phyloP scores from a whole-genome alignment of 2,797 vertebrate species.

The Dromococcyx pavoninus region DNA sequence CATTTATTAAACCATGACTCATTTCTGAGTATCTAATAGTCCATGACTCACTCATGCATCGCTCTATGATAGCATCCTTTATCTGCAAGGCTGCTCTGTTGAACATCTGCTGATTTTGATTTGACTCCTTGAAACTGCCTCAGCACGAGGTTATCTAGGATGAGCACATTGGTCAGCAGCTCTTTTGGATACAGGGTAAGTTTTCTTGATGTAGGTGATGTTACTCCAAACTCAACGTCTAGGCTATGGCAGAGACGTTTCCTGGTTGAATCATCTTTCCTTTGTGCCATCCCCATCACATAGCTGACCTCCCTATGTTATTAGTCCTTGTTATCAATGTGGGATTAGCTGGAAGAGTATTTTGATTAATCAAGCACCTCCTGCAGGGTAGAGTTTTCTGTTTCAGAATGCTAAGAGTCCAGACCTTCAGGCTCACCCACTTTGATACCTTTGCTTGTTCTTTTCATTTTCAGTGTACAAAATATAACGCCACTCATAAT shows the following conservation, averaged over 20 bases:
- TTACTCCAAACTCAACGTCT: not conserved
- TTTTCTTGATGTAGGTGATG: not conserved
- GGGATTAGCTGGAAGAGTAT: not conserved
- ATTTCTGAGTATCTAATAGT: not conserved
- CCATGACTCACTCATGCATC: rapidly evolving
- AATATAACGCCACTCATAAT: not conserved
- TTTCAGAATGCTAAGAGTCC: not conserved
- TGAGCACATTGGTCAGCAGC: not conserved
- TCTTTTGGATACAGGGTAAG: rapidly evolving
- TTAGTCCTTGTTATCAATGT: not conserved
- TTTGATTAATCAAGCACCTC: not conserved
- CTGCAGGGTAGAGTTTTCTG: not conserved
- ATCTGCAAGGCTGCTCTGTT: not conserved
- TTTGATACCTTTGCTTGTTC: not conserved
- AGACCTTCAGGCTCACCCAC: not conserved
- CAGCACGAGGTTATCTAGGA: not conserved
- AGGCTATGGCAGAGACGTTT: not conserved
- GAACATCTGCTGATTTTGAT: not conserved
- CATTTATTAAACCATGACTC: not conserved
- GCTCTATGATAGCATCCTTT: not conserved
- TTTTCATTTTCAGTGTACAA: not conserved
- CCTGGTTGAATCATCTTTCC: not conserved
- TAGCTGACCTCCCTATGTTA: not conserved
- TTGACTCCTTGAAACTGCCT: not conserved
- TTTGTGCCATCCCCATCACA: not conserved